These are phyloP conservation scores for Drymonia ruficornis DNA, from an alignment of 2,888 invertebrate genomes.

Conservation along the genomic window DNA sequence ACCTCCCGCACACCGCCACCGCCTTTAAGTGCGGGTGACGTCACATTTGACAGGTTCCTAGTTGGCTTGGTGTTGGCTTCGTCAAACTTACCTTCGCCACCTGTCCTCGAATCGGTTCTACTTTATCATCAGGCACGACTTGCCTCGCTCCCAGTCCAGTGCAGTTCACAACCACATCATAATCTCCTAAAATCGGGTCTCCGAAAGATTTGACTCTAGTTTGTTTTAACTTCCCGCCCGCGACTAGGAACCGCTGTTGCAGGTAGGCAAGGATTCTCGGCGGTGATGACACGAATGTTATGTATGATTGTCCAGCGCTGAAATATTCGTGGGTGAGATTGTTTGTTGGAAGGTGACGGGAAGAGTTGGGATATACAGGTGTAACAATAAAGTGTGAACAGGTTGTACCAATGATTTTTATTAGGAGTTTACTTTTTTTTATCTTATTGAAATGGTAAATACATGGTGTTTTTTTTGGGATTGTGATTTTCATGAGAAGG, in stretches of 20 bases:
- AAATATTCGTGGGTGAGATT: constrained; percentile 7
- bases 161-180: constrained; percentile 92
- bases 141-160: constrained; percentile 88
- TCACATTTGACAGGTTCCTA: too few relatives aligned
- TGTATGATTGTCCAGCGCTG: constrained; percentile 87
- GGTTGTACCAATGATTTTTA: too few relatives aligned
- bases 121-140: constrained; percentile 85
- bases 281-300: constrained; percentile 89
- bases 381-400: too few relatives aligned
- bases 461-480: too few relatives aligned
- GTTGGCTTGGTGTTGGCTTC: too few relatives aligned
- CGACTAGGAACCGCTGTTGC: constrained; percentile 83
- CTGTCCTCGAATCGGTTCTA: constrained; percentile 91
- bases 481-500: too few relatives aligned
- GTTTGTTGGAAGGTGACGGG: too few relatives aligned
- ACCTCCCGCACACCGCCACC: too few relatives aligned
- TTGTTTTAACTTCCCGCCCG: constrained; percentile 85
- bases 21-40: too few relatives aligned
- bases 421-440: too few relatives aligned
- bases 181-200: constrained; percentile 78
- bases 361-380: too few relatives aligned
- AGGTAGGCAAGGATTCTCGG: constrained; percentile 87
- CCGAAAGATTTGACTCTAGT: constrained; percentile 51
- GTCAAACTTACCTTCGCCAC: constrained; percentile 83
- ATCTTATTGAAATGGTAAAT: too few relatives aligned